Base-by-base conservation (phyloP, 2,113 vertebrate genomes). In the Patagioenas fasciata region DNA sequence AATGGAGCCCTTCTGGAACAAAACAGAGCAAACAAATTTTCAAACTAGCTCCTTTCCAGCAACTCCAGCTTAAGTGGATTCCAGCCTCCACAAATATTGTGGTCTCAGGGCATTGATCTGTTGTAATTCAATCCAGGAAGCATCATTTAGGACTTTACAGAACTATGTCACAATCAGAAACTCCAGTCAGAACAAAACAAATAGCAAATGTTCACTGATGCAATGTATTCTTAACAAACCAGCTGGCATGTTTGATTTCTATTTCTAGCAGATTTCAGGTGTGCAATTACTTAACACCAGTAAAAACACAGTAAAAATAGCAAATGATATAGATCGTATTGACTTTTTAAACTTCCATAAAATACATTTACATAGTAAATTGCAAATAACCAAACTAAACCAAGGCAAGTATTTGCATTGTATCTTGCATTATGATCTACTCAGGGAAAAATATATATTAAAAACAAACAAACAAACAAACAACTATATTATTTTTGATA, bases 321-420 rank as follows among this genome's bases (percentile, higher is more conserved):
- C 7, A 75, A 64, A 36, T 56, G 0, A 23, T 31, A 64, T 7
- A 44, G 31, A 50, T 42, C 3, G 3, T 32, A 28, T 2, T 3
- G 57, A 26, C 3, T 40, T 85, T 58, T 54, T 17, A 15, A 85
- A 50, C 15, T 58, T 79, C 7, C 3, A 6, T 25, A 0, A 15
- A 28, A 28, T 6, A 19, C 1, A 15, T 64, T 64, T 32, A 15
- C 58, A 8, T 34, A 50, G 51, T 32, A 85, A 85, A 83, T 15
- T 3, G 1, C 50, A 53, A 81, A 15, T 15, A 57, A 36, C 1
- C 6, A 38, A 60, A 50, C 13, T 24, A 84, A 86, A 62, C 9
- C 0, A 8, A 50, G 3, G 38, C 16, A 71, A 51, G 6, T 19
- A 29, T 47, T 64, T 91, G 25, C 24, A 15, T 16, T 82, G 34